A percentile compares a stretch with the other conserved stretches of the same genome.
phyloP scores from a whole-genome alignment of 2,797 vertebrate species.

The Paramormyrops hopkinsi region DNA sequence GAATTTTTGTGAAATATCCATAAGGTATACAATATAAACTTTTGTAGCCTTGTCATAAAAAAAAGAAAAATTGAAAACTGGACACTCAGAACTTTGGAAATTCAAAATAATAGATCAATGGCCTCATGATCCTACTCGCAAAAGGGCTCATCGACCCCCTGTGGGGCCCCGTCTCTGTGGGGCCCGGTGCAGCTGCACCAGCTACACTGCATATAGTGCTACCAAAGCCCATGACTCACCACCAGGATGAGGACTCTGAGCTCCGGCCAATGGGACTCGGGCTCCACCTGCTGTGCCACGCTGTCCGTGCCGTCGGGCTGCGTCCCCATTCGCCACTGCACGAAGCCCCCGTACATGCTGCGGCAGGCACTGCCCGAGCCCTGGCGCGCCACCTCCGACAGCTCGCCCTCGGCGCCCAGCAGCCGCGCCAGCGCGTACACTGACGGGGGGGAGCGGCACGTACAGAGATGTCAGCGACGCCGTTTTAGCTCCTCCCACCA shows the following conservation, averaged over 20 bases:
- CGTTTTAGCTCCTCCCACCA: background rate
- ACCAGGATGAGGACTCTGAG: conserved; percentile 82
- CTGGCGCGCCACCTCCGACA: conserved; percentile 80
- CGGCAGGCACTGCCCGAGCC: conserved; percentile 91
- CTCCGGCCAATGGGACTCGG: conserved; percentile 84
- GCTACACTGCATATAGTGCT: background rate
- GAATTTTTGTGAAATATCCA: background rate
- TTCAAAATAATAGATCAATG: background rate
- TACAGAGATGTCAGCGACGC: background rate
- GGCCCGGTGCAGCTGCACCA: background rate
- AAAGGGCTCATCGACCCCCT: background rate
- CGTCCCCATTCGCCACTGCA: conserved; percentile 84
- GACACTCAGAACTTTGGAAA: background rate
- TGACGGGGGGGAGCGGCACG: conserved; percentile 38
- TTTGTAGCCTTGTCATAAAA: background rate
- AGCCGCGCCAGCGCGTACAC: conserved; percentile 75
- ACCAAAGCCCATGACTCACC: conserved; percentile 59
- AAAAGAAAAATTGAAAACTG: background rate
- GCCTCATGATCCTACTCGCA: background rate
- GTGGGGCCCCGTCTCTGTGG: background rate
- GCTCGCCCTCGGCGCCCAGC: conserved; percentile 75
- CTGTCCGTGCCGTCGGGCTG: conserved; percentile 81
- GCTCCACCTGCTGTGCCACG: conserved; percentile 76
- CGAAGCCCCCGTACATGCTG: conserved; percentile 87
- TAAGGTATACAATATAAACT: background rate